Evolutionary conservation across 2,797 vertebrate species (phyloP).

Genomic region (Schizothorax lantsangensis): DNA sequence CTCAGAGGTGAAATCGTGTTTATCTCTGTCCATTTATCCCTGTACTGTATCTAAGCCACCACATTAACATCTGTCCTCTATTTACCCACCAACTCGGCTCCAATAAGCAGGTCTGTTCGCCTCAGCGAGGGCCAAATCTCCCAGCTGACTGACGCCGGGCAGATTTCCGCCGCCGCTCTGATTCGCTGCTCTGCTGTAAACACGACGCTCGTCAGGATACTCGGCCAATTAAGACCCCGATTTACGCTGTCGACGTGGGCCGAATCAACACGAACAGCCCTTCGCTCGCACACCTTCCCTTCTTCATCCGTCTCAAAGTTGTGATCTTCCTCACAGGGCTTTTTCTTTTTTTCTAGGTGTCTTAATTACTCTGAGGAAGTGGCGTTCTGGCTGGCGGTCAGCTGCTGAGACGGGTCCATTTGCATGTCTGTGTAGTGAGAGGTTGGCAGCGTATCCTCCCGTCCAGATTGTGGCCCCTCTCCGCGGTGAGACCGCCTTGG

Average conservation of each 20-base stretch:
- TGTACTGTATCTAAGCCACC: constrained; percentile 75
- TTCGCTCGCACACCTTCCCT: constrained; percentile 25
- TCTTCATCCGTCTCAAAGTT: constrained; percentile 60
- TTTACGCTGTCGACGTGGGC: constrained; percentile 32
- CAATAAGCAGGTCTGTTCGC: constrained; percentile 75
- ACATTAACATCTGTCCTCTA: constrained; percentile 82
- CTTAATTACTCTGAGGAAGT: constrained; percentile 98
- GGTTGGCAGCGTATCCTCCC: constrained; percentile 93
- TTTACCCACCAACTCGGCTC: constrained; percentile 76
- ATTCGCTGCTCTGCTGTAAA: constrained; percentile 66
- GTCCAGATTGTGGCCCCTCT: constrained; percentile 99
- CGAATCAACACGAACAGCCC: background rate
- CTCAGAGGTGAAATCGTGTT: constrained; percentile 63
- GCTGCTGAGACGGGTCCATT: constrained; percentile 99
- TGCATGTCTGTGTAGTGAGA: constrained; percentile 90
- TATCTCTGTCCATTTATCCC: constrained; percentile 70
- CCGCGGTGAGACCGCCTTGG: constrained; percentile 99
- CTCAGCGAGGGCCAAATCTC: constrained; percentile 72
- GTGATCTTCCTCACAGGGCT: constrained; percentile 68
- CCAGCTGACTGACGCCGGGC: constrained; percentile 77
- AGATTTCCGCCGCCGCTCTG: constrained; percentile 73
- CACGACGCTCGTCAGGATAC: background rate
- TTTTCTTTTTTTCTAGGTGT: constrained; percentile 92
- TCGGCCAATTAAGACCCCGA: constrained; percentile 48
- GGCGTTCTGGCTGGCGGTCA: constrained; percentile 94